Base-by-base conservation (phyloP, 2,888 invertebrate species). In the Elgonia sp. region DNA sequence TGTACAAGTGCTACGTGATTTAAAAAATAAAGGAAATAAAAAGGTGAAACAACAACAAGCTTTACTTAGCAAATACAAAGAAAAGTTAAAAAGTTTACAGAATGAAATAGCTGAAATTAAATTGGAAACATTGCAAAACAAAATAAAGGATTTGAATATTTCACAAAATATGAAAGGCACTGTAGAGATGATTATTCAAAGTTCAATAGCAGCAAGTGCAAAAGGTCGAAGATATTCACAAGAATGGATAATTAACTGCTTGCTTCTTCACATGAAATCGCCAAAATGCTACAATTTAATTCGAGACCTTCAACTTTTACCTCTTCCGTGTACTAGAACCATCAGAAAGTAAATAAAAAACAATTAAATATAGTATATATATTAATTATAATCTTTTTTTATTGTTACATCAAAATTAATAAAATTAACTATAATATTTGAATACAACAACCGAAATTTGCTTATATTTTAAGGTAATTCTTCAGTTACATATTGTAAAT, bases 1-100 rank as follows among this genome's bases (percentile, higher is more conserved):
- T 46, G 46, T 46, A 63, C 6, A 63, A 20, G 20, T 63, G 29
- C 20, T 75, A 62, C 39, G 63, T 20, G 62, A 75, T 16, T 42
- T 75, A 12, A 76, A 63, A 7, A 76, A 76, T 37, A 63, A 76
- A 9, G 40, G 76, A 37, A 63, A 63, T 14, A 60, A 21, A 50
- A n/a, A 20, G 37, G 50, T 62, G 29, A 62, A 62, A 76, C 62
- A 37, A 37, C 46, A 63, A 42, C 63, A 50, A 8, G 50, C 63
- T 14, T 2, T 63, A 29, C n/a, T 40, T 20, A 40, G 18, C 40
- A 42, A 40, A 6, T 63, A 18, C 6, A 76, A 76, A 37, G 57
- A 76, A 12, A 21, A 60, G 14, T 7, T 63, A n/a, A 76, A 62
- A 50, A 14, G 63, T 21, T 16, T 39, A 10, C 46, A 63, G 63